These are phyloP conservation scores for Marisa cornuarietis DNA, from an alignment of 1,140 invertebrate species.

Conservation along the genomic window DNA sequence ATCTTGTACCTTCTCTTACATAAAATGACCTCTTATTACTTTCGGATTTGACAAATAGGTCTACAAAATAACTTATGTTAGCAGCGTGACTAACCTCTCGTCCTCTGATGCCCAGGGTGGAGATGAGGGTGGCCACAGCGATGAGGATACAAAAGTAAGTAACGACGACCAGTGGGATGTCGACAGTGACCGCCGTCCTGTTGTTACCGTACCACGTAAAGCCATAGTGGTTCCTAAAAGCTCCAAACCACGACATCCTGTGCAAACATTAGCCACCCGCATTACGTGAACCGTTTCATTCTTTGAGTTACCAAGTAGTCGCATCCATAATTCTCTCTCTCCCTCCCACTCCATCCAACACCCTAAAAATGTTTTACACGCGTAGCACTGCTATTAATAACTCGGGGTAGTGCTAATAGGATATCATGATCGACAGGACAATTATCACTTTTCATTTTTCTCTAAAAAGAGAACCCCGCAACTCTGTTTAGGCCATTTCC, in stretches of 20 bases:
- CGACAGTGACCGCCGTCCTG: slow-evolving; percentile 46
- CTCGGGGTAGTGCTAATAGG: no score
- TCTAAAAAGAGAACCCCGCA: no score
- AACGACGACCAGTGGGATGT: slow-evolving; percentile 47
- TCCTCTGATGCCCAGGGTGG: slow-evolving; percentile 54
- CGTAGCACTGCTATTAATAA: no score
- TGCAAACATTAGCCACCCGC: neutral
- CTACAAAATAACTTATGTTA: no score
- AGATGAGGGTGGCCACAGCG: slow-evolving; percentile 50
- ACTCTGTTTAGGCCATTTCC: no score
- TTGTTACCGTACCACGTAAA: slow-evolving; percentile 50
- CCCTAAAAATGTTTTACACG: no score
- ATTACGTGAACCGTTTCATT: no score
- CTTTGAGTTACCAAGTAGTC: neutral
- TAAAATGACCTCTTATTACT: no score
- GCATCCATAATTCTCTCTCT: neutral
- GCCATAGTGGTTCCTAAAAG: slow-evolving; percentile 51
- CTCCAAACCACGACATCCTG: slow-evolving; percentile 58
- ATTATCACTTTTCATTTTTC: no score
- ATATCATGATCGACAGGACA: no score
- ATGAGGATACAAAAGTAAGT: slow-evolving; percentile 51
- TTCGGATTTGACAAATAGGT: no score
- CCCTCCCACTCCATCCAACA: neutral
- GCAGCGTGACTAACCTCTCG: slow-evolving; percentile 45
- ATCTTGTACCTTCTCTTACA: no score